A percentile compares a stretch with the other conserved stretches of the same genome.
phyloP scores from a whole-genome alignment of 2,888 invertebrate species.

The Agriopis aurantiaria region DNA sequence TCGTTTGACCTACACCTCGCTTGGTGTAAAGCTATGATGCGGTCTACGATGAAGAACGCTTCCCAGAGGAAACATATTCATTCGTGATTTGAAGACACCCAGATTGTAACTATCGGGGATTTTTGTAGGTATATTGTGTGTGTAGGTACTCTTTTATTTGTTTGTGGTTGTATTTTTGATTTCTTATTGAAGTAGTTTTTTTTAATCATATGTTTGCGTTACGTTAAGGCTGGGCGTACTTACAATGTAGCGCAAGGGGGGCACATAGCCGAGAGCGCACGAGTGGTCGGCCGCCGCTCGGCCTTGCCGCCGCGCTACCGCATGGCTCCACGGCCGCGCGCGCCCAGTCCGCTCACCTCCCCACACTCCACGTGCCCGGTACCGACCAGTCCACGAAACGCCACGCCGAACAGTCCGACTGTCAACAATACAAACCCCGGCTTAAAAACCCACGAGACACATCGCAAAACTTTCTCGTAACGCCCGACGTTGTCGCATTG shows the following conservation, averaged over 20 bases:
- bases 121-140: too few relatives aligned
- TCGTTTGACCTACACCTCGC: too few relatives aligned
- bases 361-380: conserved; percentile 53
- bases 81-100: too few relatives aligned
- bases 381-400: conserved; percentile 73
- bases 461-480: conserved; percentile 40
- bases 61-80: too few relatives aligned
- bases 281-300: conserved; percentile 78
- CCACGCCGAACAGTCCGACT: conserved; percentile 81
- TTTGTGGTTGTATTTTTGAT: neutral
- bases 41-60: too few relatives aligned
- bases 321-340: conserved; percentile 60
- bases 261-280: conserved; percentile 86
- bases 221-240: conserved; percentile 56
- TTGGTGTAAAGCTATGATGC: too few relatives aligned
- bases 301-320: conserved; percentile 73
- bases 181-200: neutral
- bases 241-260: conserved; percentile 84
- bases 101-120: too few relatives aligned
- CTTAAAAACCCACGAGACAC: conserved; percentile 25
- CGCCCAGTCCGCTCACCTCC: conserved; percentile 59
- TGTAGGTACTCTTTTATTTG: too few relatives aligned
- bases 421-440: conserved; percentile 66
- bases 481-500: conserved; percentile 76
- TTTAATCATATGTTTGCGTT: too few relatives aligned